Conservation (phyloP, 2,113 vertebrate genomes). For the Pogona vitticeps region DNA sequence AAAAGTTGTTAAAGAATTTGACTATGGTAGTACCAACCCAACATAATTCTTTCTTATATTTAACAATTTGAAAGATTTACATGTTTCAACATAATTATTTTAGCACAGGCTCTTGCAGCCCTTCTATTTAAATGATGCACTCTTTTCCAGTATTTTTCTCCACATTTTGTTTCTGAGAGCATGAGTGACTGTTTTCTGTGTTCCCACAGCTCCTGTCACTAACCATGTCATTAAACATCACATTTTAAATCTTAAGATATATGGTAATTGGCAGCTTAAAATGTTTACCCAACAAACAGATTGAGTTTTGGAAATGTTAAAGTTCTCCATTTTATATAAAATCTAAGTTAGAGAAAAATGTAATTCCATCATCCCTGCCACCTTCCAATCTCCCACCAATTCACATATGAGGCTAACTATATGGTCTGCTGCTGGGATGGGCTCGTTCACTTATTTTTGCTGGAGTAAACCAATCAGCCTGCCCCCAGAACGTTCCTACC, state of each 20-base stretch:
- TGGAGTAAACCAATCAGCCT: no score
- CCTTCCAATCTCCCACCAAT: not conserved
- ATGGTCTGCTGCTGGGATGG: no score
- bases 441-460: no score
- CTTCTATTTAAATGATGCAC: not conserved
- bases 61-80: not conserved
- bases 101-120: no score
- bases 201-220: not conserved
- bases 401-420: no score
- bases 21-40: not conserved
- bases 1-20: not conserved
- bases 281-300: not conserved
- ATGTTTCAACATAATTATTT: not conserved
- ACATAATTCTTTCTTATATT: not conserved
- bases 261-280: not conserved
- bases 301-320: not conserved
- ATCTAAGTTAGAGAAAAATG: not conserved
- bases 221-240: no score
- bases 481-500: no score
- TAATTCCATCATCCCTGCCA: not conserved
- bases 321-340: not conserved
- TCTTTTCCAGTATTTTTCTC: not conserved
- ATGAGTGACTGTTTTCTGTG: not conserved
- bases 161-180: not conserved
- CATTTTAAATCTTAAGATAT: not conserved